Evolutionary conservation across 2,113 vertebrate genomes (phyloP).

Genomic region (Ondatra zibethicus): DNA sequence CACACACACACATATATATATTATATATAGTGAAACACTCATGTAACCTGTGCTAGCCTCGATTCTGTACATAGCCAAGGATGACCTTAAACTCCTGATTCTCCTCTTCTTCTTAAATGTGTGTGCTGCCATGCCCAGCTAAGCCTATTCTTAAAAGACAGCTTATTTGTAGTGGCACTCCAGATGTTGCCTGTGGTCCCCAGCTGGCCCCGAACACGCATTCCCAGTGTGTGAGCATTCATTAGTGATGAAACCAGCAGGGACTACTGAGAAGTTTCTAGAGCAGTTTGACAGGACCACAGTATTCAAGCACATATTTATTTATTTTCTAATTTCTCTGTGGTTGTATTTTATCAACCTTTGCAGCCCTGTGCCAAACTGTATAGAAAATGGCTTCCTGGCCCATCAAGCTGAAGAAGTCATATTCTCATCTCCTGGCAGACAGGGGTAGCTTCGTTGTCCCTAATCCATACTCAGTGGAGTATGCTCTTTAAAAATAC

Average conservation of each 20-base stretch:
- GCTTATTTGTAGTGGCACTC: accelerated
- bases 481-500: not conserved
- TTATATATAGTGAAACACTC: not conserved
- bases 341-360: not conserved
- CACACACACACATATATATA: not conserved
- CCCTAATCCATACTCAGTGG: not conserved
- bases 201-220: not conserved
- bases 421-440: not conserved
- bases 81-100: not conserved
- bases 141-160: not conserved
- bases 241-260: not conserved
- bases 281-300: not conserved
- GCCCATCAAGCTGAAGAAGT: not conserved
- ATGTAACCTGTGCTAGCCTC: not conserved
- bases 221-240: not conserved
- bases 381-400: not conserved
- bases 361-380: not conserved
- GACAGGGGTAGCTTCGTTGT: not conserved
- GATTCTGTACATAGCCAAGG: not conserved
- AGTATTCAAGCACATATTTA: not conserved
- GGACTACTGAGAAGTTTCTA: not conserved
- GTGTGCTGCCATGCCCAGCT: not conserved
- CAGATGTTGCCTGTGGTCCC: not conserved
- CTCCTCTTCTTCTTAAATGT: not conserved
- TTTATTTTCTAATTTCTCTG: not conserved